Evolutionary conservation across 2,888 invertebrate species (phyloP), one percentile per base, ranked within the genome.

Genomic region (Caenorhabditis zanzibari): DNA sequence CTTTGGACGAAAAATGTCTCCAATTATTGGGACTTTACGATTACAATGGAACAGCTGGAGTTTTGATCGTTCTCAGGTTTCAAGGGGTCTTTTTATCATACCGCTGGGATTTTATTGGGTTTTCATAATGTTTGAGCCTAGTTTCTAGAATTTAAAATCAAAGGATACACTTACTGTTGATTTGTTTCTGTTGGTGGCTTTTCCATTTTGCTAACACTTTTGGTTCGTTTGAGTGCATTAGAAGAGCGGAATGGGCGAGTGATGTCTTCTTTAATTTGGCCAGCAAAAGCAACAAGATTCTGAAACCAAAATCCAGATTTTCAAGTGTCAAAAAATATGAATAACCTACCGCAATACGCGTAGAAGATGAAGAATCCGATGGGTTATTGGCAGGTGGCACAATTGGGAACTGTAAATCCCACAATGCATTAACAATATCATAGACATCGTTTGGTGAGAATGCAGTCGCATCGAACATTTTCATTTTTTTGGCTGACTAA

Each of bases 191-290:
- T 52, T 19, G 75, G 52, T 6, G 72, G 59, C 61, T 87, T 87
- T 52, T 89, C 91, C 82, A 92, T 81, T 77, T 92, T 92, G 66
- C 91, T 90, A 38, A 92, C 92, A 82, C 92, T 92, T 74, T 92
- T 92, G 47, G 92, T 92, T 63, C 92, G 85, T 84, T 92, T 92
- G 76, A 92, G 72, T 14, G 91, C 91, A 84, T 92, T 92, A 61
- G 88, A 84, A 41, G 38, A 10, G 12, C 90, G 90, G 83, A 92
- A 91, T 7, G 91, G 92, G 47, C 90, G 85, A 12, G 92, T 47
- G 92, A 80, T 76, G 92, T 91, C 69, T 90, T 91, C 91, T 91
- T 82, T 79, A 90, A 80, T 16, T 41, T 44, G 6, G 6, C 14
- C 32, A 58, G n/a, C 35, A 6, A 49, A 7, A 49, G 1, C 14